A percentile compares a stretch with the other conserved stretches of the same genome.
Conservation (phyloP, 2,888 invertebrate genomes). For the Drosophila affinis region DNA sequence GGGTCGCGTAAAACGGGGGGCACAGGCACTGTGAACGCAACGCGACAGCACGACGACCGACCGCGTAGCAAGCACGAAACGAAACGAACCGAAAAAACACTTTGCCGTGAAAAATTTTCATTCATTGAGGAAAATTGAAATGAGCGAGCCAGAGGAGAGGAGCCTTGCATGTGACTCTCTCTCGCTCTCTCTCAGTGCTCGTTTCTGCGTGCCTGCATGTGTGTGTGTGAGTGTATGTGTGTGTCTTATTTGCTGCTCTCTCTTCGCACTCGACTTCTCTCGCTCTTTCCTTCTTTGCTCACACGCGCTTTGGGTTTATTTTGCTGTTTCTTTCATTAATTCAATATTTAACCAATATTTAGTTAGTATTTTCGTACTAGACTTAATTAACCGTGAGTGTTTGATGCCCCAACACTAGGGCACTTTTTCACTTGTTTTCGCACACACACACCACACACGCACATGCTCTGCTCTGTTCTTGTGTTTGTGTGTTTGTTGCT, state of each 20-base stretch:
- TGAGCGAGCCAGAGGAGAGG: slow-evolving; percentile 49
- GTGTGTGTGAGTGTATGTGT: slow-evolving; percentile 28
- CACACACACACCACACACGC: slow-evolving; percentile 33
- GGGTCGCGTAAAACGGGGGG: slow-evolving; percentile 15
- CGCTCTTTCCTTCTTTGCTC: slow-evolving; percentile 29
- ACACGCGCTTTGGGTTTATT: slow-evolving; percentile 68
- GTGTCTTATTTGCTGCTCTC: slow-evolving; percentile 42
- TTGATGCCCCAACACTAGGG: slow-evolving; percentile 8
- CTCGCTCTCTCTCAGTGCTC: slow-evolving; percentile 18
- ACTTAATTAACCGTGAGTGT: slow-evolving; percentile 1
- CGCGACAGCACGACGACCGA: slow-evolving; percentile 25
- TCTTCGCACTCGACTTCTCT: slow-evolving; percentile 11
- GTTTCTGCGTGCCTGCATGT: slow-evolving; percentile 28
- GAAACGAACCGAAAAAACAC: slow-evolving; percentile 56
- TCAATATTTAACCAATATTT: slow-evolving; percentile 57
- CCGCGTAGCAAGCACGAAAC: slow-evolving; percentile 34
- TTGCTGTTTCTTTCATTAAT: slow-evolving; percentile 48
- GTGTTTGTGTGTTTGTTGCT: slow-evolving; percentile 19
- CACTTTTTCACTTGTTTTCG: slow-evolving; percentile 23
- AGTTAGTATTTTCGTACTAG: slow-evolving; percentile 24
- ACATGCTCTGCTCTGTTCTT: not conserved
- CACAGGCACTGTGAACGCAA: slow-evolving; percentile 21
- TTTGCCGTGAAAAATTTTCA: slow-evolving; percentile 78
- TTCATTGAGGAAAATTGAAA: slow-evolving; percentile 80
- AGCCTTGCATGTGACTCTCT: slow-evolving; percentile 43